Base-by-base conservation (phyloP, 1,140 invertebrate species). In the Trialeurodes vaporariorum region DNA sequence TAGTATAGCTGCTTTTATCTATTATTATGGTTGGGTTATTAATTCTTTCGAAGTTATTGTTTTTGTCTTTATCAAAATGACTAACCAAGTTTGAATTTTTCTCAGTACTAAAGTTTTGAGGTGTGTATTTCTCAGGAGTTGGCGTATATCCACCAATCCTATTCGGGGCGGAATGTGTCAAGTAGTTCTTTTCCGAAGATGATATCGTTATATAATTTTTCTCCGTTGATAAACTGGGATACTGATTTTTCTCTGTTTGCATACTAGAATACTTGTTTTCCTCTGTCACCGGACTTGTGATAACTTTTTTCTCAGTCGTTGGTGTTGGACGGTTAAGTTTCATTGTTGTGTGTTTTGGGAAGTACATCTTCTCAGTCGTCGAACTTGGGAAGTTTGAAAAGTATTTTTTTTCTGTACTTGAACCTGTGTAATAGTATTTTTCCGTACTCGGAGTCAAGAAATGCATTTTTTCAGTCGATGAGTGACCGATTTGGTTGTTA, bases 301-400 rank as follows among this genome's bases (percentile, higher is more conserved):
- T 9, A 49, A 9, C 5, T 17, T 49, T 49, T 9, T 49, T 49
- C 17, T 49, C 34, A 9, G 34, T 49, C 5, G 62, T 67, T 23
- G 27, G 27, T 24, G 27, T 2, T 5, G 67, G n/a, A 23, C 61
- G 61, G 0, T 67, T 63, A 40, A 26, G 61, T 11, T 68, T 68
- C 5, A 63, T 62, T 21, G 59, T 63, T 27, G 62, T 59, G 23
- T 68, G 62, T 12, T 25, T 34, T 24, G 67, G 62, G 17, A 2
- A 27, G 21, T 63, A 64, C 1, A 63, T 61, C 27, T 68, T 68
- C 59, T 68, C 64, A 22, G 49, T 64, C 5, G 67, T 68, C n/a
- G 22, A 2, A 21, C 61, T 12, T 27, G 63, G 63, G 23, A 27
- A 49, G 17, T 49, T 49, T 49, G 34, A 49, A 49, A 49, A 49